Conservation (phyloP, 2,888 invertebrate genomes). For the Philonicus albiceps region DNA sequence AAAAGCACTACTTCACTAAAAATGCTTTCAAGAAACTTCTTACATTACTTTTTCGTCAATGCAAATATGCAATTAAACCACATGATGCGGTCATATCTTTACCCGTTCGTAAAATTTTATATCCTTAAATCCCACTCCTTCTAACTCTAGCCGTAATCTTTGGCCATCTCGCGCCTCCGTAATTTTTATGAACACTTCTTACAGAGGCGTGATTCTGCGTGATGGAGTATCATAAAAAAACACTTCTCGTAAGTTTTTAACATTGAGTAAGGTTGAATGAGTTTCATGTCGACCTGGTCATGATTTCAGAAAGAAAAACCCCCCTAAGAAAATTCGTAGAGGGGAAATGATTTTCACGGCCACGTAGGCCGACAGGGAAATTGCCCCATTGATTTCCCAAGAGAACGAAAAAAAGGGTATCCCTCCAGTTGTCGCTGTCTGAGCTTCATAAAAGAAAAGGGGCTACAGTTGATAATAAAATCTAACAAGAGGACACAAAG, state of each 20-base stretch:
- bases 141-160: background rate
- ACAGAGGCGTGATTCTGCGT: background rate
- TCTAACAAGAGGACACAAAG: background rate
- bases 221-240: background rate
- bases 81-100: background rate
- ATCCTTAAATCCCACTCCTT: background rate
- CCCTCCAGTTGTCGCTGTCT: background rate
- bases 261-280: background rate
- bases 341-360: background rate
- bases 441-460: background rate
- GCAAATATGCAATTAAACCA: background rate
- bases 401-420: background rate
- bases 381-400: background rate
- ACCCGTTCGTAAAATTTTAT: background rate
- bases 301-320: background rate
- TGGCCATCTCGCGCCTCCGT: background rate
- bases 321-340: background rate
- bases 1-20: background rate
- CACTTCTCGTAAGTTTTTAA: background rate
- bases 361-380: background rate
- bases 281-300: background rate
- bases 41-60: background rate
- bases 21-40: background rate
- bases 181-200: background rate
- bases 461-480: background rate